Conservation (phyloP, 1,140 invertebrate species). For the Physella acuta region DNA sequence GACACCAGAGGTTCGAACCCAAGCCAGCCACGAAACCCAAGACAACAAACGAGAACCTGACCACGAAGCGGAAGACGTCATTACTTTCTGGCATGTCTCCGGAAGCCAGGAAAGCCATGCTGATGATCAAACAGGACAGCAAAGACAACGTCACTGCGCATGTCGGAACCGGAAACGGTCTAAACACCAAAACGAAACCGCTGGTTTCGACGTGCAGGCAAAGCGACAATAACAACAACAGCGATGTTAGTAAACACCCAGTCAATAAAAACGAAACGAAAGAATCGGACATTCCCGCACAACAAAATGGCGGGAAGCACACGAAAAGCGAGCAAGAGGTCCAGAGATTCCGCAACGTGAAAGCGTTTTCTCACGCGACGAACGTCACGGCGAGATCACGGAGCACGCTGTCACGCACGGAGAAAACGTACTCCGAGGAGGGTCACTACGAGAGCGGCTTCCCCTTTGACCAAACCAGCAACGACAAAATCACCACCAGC, state of each 20-base stretch:
- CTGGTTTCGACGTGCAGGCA: not conserved
- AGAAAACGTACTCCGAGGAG: not conserved
- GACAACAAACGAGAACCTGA: no score
- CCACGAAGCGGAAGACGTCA: no score
- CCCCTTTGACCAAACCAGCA: not conserved
- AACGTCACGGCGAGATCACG: conserved; percentile 10
- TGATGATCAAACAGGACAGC: conserved; percentile 3
- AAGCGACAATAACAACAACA: not conserved
- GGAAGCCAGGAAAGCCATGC: conserved; percentile 15
- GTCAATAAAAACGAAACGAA: not conserved
- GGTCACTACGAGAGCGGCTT: not conserved
- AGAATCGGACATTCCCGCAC: not conserved
- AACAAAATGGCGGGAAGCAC: no score
- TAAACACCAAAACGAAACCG: not conserved
- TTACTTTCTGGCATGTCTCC: conserved; percentile 20
- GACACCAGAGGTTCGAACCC: no score
- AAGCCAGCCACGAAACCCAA: no score
- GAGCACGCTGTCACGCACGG: conserved; percentile 14
- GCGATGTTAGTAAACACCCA: not conserved
- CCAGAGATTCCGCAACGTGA: not conserved
- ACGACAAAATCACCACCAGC: not conserved
- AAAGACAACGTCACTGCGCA: not conserved
- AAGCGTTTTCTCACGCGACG: no score
- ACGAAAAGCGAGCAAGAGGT: no score
- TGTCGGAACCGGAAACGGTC: not conserved